Evolutionary conservation across 2,113 vertebrate genomes (phyloP).

Genomic region (Leptodactylus fuscus): DNA sequence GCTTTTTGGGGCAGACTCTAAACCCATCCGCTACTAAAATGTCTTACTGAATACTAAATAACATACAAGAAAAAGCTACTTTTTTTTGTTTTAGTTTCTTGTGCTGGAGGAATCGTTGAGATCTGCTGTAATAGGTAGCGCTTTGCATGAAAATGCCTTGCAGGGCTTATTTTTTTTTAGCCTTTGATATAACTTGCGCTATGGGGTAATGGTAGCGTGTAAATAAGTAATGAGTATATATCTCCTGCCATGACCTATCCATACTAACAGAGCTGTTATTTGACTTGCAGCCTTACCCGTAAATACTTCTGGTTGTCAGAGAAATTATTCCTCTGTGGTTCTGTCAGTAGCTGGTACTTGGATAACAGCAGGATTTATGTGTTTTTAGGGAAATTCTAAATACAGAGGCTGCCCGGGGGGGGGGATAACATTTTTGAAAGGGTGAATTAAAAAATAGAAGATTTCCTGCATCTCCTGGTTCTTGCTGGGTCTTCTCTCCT

Average conservation of each 20-base stretch:
- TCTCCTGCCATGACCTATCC: not conserved
- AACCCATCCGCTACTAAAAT: not conserved
- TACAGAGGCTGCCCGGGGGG: too few relatives aligned
- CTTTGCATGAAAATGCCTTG: not conserved
- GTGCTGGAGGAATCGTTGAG: not conserved
- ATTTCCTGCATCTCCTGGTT: too few relatives aligned
- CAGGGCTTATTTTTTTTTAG: constrained; percentile 14
- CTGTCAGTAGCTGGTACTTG: not conserved
- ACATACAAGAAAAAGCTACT: not conserved
- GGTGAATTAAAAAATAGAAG: too few relatives aligned
- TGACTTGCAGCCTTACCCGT: not conserved
- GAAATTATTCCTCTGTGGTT: not conserved
- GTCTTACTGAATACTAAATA: not conserved
- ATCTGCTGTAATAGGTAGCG: not conserved
- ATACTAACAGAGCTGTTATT: not conserved
- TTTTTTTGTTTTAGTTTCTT: not conserved
- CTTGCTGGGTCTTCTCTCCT: too few relatives aligned
- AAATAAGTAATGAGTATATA: not conserved
- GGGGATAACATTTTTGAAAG: too few relatives aligned
- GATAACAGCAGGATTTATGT: not conserved
- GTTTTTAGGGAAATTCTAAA: too few relatives aligned
- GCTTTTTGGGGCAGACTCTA: not conserved
- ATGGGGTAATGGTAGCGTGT: not conserved
- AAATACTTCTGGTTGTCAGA: not conserved
- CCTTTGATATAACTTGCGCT: not conserved